phyloP scores from a whole-genome alignment of 2,888 invertebrate species.

The Sinelater perroti region DNA sequence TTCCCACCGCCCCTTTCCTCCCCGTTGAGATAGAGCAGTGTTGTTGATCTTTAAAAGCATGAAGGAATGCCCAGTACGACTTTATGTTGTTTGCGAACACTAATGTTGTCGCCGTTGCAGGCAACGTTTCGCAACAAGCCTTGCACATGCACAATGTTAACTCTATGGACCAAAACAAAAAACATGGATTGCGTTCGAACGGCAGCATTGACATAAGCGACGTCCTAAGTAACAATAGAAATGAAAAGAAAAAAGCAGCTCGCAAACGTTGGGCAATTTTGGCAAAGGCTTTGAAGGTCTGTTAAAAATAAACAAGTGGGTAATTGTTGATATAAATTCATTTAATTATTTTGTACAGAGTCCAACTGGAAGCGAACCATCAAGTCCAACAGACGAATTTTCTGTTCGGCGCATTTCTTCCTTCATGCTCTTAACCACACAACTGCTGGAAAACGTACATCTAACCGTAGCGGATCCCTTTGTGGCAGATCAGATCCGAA shows the following conservation, averaged over 20 bases:
- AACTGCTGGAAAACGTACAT: constrained; percentile 52
- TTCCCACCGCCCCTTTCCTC: too few species aligned
- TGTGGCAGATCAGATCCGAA: constrained; percentile 56
- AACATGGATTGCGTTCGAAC: constrained; percentile 52
- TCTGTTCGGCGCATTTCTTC: constrained; percentile 69
- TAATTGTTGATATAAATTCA: constrained; percentile 35
- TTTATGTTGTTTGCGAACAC: constrained; percentile 22
- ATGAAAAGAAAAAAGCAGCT: constrained; percentile 65
- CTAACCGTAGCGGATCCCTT: constrained; percentile 31
- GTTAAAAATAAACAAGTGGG: constrained; percentile 55
- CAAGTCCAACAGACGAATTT: constrained; percentile 62
- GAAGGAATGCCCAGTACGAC: constrained; percentile 49
- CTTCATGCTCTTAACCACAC: constrained; percentile 66
- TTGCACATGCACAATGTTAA: constrained; percentile 48
- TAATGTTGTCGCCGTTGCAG: constrained; percentile 49
- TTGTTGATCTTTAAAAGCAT: constrained; percentile 47
- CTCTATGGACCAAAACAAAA: constrained; percentile 59
- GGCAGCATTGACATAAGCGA: constrained; percentile 55
- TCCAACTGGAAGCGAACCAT: constrained; percentile 59
- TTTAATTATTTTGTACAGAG: constrained; percentile 51
- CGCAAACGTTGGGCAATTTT: constrained; percentile 75
- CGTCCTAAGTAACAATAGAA: constrained; percentile 52
- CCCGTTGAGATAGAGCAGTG: constrained; percentile 3
- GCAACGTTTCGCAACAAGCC: constrained; percentile 42
- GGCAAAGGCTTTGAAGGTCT: constrained; percentile 69